Evolutionary conservation across 2,888 invertebrate species (phyloP).

Genomic region (Hirtodrosophila histrioides): DNA sequence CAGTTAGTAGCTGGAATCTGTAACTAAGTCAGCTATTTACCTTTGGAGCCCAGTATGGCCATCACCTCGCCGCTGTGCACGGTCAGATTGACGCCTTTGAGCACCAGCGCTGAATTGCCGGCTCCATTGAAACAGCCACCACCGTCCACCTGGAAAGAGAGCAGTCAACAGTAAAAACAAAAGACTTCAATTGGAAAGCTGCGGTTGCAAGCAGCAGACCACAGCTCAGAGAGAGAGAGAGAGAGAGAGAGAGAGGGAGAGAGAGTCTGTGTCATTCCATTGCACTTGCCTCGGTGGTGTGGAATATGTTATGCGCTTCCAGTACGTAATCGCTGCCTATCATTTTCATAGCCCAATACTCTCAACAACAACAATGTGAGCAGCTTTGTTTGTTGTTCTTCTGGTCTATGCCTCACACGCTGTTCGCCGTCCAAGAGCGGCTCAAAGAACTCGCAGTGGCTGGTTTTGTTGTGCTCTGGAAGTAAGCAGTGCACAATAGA

Average conservation of each 20-base stretch:
- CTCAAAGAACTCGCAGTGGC: constrained; percentile 42
- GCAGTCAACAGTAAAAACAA: constrained; percentile 28
- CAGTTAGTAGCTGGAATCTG: not conserved
- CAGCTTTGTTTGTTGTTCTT: constrained; percentile 59
- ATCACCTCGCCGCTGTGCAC: constrained; percentile 97
- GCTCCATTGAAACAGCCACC: constrained; percentile 91
- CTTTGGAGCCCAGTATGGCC: constrained; percentile 96
- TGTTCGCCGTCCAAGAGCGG: constrained; percentile 58
- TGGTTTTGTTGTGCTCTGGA: constrained; percentile 28
- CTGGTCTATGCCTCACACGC: constrained; percentile 50
- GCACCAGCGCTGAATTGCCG: constrained; percentile 92
- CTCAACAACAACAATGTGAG: constrained; percentile 10
- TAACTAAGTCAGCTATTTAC: constrained; percentile 84
- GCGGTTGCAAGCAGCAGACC: not conserved
- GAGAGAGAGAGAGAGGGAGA: too few relatives aligned
- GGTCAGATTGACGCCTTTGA: constrained; percentile 96
- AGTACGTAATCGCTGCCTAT: constrained; percentile 93
- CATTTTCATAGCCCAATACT: constrained; percentile 85
- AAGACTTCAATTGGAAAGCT: constrained; percentile 41
- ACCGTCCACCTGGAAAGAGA: constrained; percentile 88
- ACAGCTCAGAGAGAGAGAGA: too few relatives aligned
- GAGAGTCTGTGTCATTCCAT: constrained; percentile 12
- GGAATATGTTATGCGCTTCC: constrained; percentile 94
- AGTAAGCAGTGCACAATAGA: constrained; percentile 35
- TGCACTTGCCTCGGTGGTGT: constrained; percentile 91